phyloP scores from a whole-genome alignment of 2,888 invertebrate species.

The Teleiodes luculella region DNA sequence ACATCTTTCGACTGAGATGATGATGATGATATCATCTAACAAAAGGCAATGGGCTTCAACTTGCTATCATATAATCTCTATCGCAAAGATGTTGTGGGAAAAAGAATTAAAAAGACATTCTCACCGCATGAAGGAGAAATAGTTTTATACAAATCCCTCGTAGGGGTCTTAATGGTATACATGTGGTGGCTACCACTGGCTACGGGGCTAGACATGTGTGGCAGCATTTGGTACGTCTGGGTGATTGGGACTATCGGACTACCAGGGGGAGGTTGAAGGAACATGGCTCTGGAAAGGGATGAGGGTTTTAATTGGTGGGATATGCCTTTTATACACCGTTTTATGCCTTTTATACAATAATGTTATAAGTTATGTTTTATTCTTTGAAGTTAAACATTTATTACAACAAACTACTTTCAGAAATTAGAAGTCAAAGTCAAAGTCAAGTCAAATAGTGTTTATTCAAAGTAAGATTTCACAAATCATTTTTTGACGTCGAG shows the following conservation, averaged over 20 bases:
- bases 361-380: too few species aligned
- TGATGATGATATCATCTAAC: constrained; percentile 15
- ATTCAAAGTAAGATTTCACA: too few species aligned
- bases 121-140: constrained; percentile 52
- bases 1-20: too few species aligned
- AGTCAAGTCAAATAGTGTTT: too few species aligned
- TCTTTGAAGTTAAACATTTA: too few species aligned
- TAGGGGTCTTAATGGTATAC: constrained; percentile 41
- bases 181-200: background rate
- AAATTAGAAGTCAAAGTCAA: too few species aligned
- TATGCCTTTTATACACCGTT: too few species aligned
- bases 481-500: too few species aligned
- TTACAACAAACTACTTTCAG: too few species aligned
- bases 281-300: constrained; percentile 31
- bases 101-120: constrained; percentile 24
- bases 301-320: background rate
- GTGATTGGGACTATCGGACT: constrained; percentile 43
- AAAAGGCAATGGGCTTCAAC: too few species aligned
- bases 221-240: constrained; percentile 56
- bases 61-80: too few species aligned
- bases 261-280: constrained; percentile 28
- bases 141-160: constrained; percentile 47
- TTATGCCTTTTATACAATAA: too few species aligned
- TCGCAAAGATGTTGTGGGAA: background rate
- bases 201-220: constrained; percentile 22